Evolutionary conservation across 2,888 invertebrate genomes (phyloP), one percentile per base, ranked within the genome.

Genomic region (Notodonta ziczac): DNA sequence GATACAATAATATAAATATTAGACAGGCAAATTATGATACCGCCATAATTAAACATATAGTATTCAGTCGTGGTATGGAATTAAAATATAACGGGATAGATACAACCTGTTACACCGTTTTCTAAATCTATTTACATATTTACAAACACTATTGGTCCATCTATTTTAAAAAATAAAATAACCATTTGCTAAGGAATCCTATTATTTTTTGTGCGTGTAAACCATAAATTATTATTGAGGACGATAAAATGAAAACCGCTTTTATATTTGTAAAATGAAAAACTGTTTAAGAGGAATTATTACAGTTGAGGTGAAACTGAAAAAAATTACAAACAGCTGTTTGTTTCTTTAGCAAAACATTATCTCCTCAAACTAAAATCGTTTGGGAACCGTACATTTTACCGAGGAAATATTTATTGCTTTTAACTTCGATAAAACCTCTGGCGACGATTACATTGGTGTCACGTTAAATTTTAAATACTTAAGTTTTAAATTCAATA

Each of bases 111-210:
- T 83, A 85, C 81, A 88, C 86, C 85, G 85, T 83, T 85, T 74
- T 65, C 85, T 89, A 86, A 82, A 42, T 68, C 67, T 91, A 91
- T 93, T 81, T 91, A 93, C 92, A 93, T 91, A 92, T 92, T 77
- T 92, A 93, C 93, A 93, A 78, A 84, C 82, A 81, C 91, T 90
- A 88, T 93, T 93, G 93, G 93, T 93, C 93, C 93, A 82, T 90
- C 92, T 93, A 93, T 89, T 77, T 86, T 82, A 80, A 79, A 85
- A 90, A 86, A 67, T 63, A 81, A 84, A 78, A 58, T 60, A 65
- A 51, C 4, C 5, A 62, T 56, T 67, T 60, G 61, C 63, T 64
- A 64, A 69, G 67, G 63, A 66, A 71, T 63, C 67, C 50, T 16
- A 50, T 46, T 46, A 13, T 10, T 46, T 46, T 46, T n/a, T 46